Conservation (phyloP, 2,113 vertebrate species). For the Tapirus terrestris region DNA sequence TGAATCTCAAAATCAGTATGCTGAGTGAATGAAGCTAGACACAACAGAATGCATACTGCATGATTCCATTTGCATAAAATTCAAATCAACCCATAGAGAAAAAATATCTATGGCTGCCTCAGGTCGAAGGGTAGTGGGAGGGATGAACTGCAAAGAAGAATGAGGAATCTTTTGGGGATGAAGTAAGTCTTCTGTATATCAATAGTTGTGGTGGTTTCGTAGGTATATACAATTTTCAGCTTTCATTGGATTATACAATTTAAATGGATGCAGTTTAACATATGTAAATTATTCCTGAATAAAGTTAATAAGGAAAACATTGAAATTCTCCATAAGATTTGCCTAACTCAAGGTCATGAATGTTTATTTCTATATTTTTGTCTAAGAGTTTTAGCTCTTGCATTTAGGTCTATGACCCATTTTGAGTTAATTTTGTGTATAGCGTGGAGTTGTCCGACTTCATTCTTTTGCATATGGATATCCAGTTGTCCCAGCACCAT, state of each 20-base stretch:
- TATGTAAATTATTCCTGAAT: neutral
- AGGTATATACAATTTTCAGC: neutral
- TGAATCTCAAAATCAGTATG: neutral
- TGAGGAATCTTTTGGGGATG: neutral
- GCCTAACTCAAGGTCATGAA: neutral
- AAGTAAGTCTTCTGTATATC: neutral
- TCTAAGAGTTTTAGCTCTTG: neutral
- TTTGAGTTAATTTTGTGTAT: neutral
- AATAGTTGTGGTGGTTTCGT: neutral
- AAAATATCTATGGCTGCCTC: neutral
- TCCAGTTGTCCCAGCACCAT: neutral
- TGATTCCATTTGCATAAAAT: neutral
- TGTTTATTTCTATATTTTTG: neutral
- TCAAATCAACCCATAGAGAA: neutral
- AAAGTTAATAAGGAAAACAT: neutral
- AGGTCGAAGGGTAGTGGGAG: neutral
- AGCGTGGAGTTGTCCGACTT: neutral
- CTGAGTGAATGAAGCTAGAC: neutral
- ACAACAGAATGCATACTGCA: neutral
- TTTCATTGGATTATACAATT: neutral
- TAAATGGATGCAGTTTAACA: neutral
- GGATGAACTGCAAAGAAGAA: neutral
- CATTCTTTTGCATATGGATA: neutral
- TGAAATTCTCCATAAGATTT: neutral
- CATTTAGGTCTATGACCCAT: neutral